phyloP scores from a whole-genome alignment of 2,113 vertebrate species.

The Osmerus mordax region DNA sequence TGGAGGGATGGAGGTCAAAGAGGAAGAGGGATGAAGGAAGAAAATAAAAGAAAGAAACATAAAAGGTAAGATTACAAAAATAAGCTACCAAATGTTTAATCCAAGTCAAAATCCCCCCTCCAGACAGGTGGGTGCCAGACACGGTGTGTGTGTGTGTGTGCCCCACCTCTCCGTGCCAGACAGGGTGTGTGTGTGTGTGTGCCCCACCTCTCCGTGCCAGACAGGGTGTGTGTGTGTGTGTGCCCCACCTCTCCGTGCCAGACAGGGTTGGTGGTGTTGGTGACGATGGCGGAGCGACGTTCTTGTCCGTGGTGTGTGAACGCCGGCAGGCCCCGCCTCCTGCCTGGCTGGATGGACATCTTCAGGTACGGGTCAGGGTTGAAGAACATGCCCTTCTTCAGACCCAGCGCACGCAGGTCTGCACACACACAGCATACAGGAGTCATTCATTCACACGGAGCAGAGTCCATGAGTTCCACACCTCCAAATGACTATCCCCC shows the following conservation, averaged over 20 bases:
- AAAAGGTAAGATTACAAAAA: neutral
- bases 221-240: slow-evolving; percentile 78
- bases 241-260: slow-evolving; percentile 90
- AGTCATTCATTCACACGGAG: neutral
- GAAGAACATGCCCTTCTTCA: slow-evolving; percentile 99
- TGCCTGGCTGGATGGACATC: slow-evolving; percentile 95
- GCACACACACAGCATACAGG: slow-evolving; percentile 19
- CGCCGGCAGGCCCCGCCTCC: slow-evolving; percentile 87
- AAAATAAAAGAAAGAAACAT: neutral
- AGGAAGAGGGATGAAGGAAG: neutral
- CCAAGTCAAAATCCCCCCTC: no score
- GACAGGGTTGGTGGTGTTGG: slow-evolving; percentile 91
- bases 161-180: slow-evolving; percentile 92
- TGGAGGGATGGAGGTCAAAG: neutral
- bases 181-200: slow-evolving; percentile 65
- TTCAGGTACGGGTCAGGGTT: slow-evolving; percentile 97
- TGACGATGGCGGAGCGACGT: slow-evolving; percentile 86
- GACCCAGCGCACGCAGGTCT: slow-evolving; percentile 89
- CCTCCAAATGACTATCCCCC: no score
- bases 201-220: slow-evolving; percentile 90
- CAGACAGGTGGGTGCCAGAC: neutral
- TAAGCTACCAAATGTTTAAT: neutral
- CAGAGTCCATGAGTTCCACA: no score
- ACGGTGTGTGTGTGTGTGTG: slow-evolving; percentile 5
- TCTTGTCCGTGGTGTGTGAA: slow-evolving; percentile 96